phyloP scores from a whole-genome alignment of 2,888 invertebrate genomes.

The Brenthis hecate region DNA sequence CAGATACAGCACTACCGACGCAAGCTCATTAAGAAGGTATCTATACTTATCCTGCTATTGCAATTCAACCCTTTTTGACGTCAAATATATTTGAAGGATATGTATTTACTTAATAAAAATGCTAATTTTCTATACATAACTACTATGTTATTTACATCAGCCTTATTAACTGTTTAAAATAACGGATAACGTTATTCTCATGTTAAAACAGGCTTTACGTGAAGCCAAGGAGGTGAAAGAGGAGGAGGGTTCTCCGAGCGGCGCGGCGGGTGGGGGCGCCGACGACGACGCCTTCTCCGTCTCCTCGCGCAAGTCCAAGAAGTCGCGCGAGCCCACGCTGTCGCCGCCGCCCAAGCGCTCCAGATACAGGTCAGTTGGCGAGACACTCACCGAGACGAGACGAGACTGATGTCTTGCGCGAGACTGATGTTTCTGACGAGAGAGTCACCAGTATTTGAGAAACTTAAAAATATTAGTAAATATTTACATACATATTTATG shows the following conservation, averaged over 20 bases:
- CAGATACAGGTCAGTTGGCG: constrained; percentile 40
- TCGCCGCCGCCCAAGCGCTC: constrained; percentile 73
- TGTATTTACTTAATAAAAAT: too few species aligned
- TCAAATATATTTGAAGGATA: too few species aligned
- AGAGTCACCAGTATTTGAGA: too few species aligned
- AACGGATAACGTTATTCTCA: not conserved
- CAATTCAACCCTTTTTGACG: too few species aligned
- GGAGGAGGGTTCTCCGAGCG: constrained; percentile 54
- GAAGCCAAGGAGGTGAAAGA: constrained; percentile 60
- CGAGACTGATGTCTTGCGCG: too few species aligned
- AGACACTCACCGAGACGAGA: too few species aligned
- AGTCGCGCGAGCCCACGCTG: constrained; percentile 70
- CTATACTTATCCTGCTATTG: constrained; percentile 70
- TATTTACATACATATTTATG: too few species aligned
- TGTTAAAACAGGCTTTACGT: constrained; percentile 51
- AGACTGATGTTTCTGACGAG: too few species aligned
- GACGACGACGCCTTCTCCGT: constrained; percentile 64
- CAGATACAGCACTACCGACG: constrained; percentile 95
- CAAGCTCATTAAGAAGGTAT: constrained; percentile 92
- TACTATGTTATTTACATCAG: too few species aligned
- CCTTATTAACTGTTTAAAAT: too few species aligned
- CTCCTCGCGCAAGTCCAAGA: constrained; percentile 76
- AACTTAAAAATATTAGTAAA: too few species aligned
- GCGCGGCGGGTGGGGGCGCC: constrained; percentile 64
- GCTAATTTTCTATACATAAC: too few species aligned